These are phyloP conservation scores for Stenotaenia linearis DNA, from an alignment of 2,888 invertebrate species.

Conservation along the genomic window DNA sequence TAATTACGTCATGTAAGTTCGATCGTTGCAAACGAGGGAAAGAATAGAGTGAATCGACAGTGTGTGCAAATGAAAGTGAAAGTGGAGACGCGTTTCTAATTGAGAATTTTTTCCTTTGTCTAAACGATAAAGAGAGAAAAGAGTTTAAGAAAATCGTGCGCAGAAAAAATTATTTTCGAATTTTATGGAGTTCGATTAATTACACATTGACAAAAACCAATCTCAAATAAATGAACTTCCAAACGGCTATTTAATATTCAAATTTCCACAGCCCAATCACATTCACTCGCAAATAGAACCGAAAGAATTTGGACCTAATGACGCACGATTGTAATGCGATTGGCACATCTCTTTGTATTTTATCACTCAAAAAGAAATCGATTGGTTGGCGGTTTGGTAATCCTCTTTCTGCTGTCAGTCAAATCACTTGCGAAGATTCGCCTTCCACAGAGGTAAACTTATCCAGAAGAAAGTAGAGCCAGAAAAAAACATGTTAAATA, in stretches of 20 bases:
- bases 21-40: not conserved
- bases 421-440: not conserved
- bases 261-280: not conserved
- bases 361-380: slow-evolving; percentile 14
- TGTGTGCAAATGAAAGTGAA: not conserved
- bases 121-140: too few relatives aligned
- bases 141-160: not conserved
- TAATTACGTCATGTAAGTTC: not conserved
- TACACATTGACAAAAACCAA: too few relatives aligned
- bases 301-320: not conserved
- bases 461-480: not conserved
- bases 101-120: not conserved
- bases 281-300: not conserved
- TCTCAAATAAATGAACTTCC: not conserved
- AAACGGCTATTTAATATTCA: not conserved
- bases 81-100: not conserved
- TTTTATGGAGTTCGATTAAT: too few relatives aligned
- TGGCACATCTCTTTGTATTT: slow-evolving; percentile 13
- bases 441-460: not conserved
- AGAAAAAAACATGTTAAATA: not conserved
- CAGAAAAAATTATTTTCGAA: too few relatives aligned
- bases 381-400: slow-evolving; percentile 8
- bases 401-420: slow-evolving; percentile 9
- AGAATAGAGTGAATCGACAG: not conserved
- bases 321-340: slow-evolving; percentile 15